Conservation (phyloP, 1,140 invertebrate species). For the Pomphorhynchus laevis region DNA sequence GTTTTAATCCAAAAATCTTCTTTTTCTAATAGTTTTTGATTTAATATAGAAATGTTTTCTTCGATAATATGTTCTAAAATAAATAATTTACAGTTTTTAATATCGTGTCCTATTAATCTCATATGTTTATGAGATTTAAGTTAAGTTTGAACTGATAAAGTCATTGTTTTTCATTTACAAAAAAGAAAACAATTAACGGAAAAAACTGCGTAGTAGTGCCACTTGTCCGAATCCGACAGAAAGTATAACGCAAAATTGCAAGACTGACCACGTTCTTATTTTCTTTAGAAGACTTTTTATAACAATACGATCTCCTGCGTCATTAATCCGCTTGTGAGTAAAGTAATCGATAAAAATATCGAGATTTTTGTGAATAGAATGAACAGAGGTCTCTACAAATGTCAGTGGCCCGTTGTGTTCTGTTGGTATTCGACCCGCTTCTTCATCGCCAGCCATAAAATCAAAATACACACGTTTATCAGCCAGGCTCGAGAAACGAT, state of each 20-base stretch:
- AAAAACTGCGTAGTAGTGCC: conserved; percentile 60
- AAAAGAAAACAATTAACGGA: too few relatives aligned
- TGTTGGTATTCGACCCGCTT: conserved; percentile 29
- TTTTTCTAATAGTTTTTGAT: too few relatives aligned
- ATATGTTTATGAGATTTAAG: too few relatives aligned
- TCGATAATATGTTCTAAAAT: too few relatives aligned
- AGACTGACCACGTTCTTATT: conserved; percentile 56
- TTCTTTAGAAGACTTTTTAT: conserved; percentile 74
- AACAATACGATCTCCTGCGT: conserved; percentile 56
- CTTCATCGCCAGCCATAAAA: conserved; percentile 66
- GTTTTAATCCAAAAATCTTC: too few relatives aligned
- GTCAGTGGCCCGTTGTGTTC: conserved; percentile 13
- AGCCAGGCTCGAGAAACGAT: conserved; percentile 97
- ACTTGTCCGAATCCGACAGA: conserved; percentile 52
- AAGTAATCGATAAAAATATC: conserved; percentile 57
- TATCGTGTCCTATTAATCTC: too few relatives aligned
- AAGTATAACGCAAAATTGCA: conserved; percentile 47
- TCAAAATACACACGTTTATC: conserved; percentile 97
- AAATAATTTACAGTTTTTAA: too few relatives aligned
- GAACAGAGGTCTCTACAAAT: conserved; percentile 43
- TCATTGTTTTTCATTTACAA: too few relatives aligned
- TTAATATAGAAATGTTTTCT: too few relatives aligned
- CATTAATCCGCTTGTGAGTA: conserved; percentile 66
- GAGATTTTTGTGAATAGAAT: conserved; percentile 48
- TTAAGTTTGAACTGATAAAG: too few relatives aligned